phyloP scores from a whole-genome alignment of 2,888 invertebrate genomes.

The Tachina lurida region DNA sequence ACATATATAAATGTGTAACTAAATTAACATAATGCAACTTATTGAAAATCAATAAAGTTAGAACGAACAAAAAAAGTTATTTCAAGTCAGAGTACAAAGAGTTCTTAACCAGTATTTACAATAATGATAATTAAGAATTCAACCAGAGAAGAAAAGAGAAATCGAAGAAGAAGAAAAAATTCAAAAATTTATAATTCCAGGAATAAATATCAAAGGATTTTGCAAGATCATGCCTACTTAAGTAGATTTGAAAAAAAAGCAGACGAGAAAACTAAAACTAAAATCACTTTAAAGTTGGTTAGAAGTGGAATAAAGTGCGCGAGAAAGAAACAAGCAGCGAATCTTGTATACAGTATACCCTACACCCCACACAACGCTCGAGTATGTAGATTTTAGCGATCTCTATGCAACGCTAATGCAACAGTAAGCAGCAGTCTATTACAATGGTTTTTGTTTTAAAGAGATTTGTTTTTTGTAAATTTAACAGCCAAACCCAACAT shows the following conservation, averaged over 20 bases:
- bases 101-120: slow-evolving; percentile 34
- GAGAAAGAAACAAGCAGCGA: no score
- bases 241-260: slow-evolving; percentile 56
- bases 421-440: no score
- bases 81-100: slow-evolving; percentile 18
- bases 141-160: slow-evolving; percentile 26
- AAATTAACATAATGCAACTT: slow-evolving; percentile 71
- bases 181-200: slow-evolving; percentile 63
- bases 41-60: slow-evolving; percentile 43
- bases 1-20: slow-evolving; percentile 42
- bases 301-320: not conserved
- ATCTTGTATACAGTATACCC: no score
- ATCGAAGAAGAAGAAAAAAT: slow-evolving; percentile 29
- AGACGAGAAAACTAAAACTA: not conserved
- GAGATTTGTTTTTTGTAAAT: no score
- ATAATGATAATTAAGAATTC: slow-evolving; percentile 61
- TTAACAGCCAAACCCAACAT: no score
- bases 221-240: slow-evolving; percentile 72
- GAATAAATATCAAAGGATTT: slow-evolving; percentile 71
- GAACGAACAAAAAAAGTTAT: slow-evolving; percentile 18
- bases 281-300: slow-evolving; percentile 21
- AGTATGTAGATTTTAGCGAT: no score
- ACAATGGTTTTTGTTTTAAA: no score
- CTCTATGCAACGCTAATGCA: no score
- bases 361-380: no score